Conservation (phyloP, 2,888 invertebrate species). For the Napeogenes sylphis region DNA sequence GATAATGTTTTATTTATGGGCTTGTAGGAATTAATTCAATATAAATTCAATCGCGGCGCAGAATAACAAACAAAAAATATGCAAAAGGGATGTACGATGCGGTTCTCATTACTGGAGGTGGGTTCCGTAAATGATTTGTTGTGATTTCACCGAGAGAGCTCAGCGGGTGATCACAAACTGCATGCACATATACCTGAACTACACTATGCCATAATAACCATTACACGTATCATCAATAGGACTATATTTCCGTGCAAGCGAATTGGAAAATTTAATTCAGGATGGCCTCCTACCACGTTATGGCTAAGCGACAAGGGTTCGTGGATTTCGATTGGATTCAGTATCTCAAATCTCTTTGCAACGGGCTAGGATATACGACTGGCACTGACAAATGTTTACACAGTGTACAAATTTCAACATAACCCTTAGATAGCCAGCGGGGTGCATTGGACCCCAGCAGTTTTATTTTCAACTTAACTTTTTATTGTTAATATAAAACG, state of each 20-base stretch:
- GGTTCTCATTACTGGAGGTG: conserved; percentile 73
- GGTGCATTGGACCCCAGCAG: conserved; percentile 31
- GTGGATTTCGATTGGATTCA: conserved; percentile 72
- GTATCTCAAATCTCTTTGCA: conserved; percentile 69
- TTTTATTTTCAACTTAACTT: conserved; percentile 33
- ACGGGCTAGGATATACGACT: conserved; percentile 56
- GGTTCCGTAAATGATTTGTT: conserved; percentile 74
- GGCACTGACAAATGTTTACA: conserved; percentile 72
- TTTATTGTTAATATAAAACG: conserved; percentile 24
- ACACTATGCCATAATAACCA: conserved; percentile 43
- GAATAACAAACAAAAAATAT: conserved; percentile 30
- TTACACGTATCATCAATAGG: conserved; percentile 41
- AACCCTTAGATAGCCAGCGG: conserved; percentile 39
- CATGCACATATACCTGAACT: conserved; percentile 52
- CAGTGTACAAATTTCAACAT: conserved; percentile 67
- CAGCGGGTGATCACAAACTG: conserved; percentile 73
- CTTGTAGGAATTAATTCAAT: conserved; percentile 10
- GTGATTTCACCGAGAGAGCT: conserved; percentile 71
- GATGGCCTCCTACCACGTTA: conserved; percentile 73
- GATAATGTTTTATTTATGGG: background rate
- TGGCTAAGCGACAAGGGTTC: conserved; percentile 73
- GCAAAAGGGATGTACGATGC: conserved; percentile 47
- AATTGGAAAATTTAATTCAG: conserved; percentile 62
- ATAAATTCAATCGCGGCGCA: conserved; percentile 20
- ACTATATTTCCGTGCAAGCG: conserved; percentile 40